phyloP scores from a whole-genome alignment of 2,113 vertebrate genomes.

The Nestor notabilis region DNA sequence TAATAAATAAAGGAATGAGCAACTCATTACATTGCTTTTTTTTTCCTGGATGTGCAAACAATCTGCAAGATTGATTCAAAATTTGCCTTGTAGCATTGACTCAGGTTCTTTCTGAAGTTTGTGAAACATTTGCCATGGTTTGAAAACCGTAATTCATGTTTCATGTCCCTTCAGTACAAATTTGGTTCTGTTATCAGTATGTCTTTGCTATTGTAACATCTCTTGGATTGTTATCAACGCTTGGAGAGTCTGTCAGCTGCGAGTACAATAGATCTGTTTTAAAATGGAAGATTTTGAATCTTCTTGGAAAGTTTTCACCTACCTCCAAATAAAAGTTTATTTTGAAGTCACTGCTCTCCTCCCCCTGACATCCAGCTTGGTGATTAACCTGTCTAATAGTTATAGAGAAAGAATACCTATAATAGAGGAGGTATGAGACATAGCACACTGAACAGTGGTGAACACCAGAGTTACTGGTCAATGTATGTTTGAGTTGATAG shows the following conservation, averaged over 20 bases:
- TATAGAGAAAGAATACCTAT: background rate
- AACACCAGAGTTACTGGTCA: background rate
- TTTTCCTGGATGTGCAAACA: background rate
- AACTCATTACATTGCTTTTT: background rate
- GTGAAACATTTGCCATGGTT: background rate
- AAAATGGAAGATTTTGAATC: background rate
- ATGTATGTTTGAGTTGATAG: background rate
- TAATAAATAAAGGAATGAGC: background rate
- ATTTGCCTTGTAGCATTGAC: background rate
- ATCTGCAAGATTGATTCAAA: background rate
- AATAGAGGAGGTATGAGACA: background rate
- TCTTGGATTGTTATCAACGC: background rate
- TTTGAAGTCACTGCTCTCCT: background rate
- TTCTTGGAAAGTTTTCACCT: background rate
- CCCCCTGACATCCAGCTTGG: background rate
- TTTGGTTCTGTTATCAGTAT: background rate
- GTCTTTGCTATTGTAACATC: background rate
- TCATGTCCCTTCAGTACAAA: background rate
- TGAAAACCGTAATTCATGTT: background rate
- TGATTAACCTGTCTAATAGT: background rate
- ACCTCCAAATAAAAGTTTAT: background rate
- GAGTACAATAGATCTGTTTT: background rate
- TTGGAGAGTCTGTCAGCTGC: background rate
- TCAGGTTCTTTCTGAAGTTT: background rate
- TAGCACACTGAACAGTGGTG: background rate